Conservation (phyloP, 1,140 invertebrate species). For the Lepidurus packardi region DNA sequence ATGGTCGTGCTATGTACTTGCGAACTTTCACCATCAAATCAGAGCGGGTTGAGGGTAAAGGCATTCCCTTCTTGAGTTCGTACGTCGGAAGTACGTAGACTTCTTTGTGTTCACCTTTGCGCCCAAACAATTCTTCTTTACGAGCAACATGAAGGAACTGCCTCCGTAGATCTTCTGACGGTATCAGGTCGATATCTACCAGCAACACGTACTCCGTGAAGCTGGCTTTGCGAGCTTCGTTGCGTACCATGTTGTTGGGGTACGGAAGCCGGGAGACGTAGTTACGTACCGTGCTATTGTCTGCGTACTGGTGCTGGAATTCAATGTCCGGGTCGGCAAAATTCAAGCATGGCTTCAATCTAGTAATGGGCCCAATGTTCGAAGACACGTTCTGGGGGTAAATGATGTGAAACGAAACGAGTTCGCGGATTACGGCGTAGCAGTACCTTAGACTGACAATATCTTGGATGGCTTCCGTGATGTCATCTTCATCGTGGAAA, state of each 20-base stretch:
- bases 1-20: conserved; percentile 48
- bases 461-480: not conserved
- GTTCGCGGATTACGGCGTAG: not conserved
- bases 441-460: not conserved
- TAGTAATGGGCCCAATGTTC: not conserved
- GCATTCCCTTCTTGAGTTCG: conserved; percentile 46
- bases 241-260: conserved; percentile 55
- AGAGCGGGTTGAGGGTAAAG: conserved; percentile 47
- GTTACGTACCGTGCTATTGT: not conserved
- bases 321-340: not conserved
- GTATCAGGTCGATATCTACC: conserved; percentile 55
- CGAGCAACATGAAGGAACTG: conserved; percentile 45
- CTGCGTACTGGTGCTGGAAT: not conserved
- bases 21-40: conserved; percentile 47
- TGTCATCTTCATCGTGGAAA: not conserved
- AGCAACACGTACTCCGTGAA: conserved; percentile 51
- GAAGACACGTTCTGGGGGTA: not conserved
- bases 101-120: conserved; percentile 7
- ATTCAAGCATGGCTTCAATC: not conserved
- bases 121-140: conserved; percentile 32
- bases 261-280: conserved; percentile 40
- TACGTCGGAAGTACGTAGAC: conserved; percentile 41
- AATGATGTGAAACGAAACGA: not conserved
- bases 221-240: conserved; percentile 50
- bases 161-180: conserved; percentile 46